Percentiles rank a stretch among this genome's conserved stretches.
These are phyloP conservation scores for Chaenogobius annularis DNA, from an alignment of 2,113 vertebrate genomes.

Conservation along the genomic window DNA sequence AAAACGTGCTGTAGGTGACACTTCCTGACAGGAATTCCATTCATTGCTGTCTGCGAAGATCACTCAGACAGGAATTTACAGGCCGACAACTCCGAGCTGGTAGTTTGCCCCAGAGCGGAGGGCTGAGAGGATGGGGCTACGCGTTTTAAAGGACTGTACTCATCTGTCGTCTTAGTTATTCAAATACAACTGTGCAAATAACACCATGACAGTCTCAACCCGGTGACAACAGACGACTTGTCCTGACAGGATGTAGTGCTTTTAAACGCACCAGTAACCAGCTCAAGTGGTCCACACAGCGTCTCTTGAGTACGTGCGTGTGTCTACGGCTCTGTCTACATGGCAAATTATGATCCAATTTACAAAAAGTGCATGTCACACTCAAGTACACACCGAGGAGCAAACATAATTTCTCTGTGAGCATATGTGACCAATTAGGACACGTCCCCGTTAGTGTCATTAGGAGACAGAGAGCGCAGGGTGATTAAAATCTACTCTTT, in stretches of 20 bases:
- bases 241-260: background rate
- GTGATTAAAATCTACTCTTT: constrained; percentile 61
- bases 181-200: constrained; percentile 36
- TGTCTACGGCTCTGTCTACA: background rate
- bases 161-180: constrained; percentile 41
- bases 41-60: constrained; percentile 56
- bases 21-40: constrained; percentile 60
- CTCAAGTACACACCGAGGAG: constrained; percentile 1
- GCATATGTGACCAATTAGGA: constrained; percentile 37
- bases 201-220: background rate
- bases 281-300: background rate
- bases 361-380: constrained; percentile 22
- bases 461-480: constrained; percentile 24
- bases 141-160: constrained; percentile 1
- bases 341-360: constrained; percentile 16
- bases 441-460: constrained; percentile 45
- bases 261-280: background rate
- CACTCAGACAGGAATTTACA: constrained; percentile 69
- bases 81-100: constrained; percentile 35
- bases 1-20: constrained; percentile 45
- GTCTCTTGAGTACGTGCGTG: background rate
- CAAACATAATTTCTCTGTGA: constrained; percentile 4
- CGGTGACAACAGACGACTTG: constrained; percentile 1
- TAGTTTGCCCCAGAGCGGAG: constrained; percentile 37
- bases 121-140: constrained; percentile 3